These are phyloP conservation scores for Procambarus virginalis DNA, from an alignment of 1,140 invertebrate genomes.

Conservation along the genomic window DNA sequence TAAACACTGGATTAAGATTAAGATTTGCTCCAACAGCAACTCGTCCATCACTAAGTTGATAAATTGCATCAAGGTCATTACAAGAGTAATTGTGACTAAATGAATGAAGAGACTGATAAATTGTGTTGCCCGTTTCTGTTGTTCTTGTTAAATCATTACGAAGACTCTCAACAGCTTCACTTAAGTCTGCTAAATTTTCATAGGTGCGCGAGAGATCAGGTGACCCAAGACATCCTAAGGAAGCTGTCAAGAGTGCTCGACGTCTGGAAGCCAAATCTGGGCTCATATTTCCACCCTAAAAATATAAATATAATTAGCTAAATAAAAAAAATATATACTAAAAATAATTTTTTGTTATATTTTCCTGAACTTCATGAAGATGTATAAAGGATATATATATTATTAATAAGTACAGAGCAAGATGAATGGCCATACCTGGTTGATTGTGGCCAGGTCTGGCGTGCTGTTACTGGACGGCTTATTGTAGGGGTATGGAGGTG, in stretches of 20 bases:
- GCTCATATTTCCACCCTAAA: constrained; percentile 79
- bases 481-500: constrained; percentile 84
- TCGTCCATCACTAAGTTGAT: constrained; percentile 65
- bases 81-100: constrained; percentile 53
- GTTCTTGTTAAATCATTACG: constrained; percentile 60
- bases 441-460: constrained; percentile 82
- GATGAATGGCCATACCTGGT: constrained; percentile 29
- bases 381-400: too few relatives aligned
- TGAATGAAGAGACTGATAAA: constrained; percentile 16
- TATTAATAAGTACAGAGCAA: neutral
- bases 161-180: constrained; percentile 72
- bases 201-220: constrained; percentile 81
- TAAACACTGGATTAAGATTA: constrained; percentile 49
- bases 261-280: constrained; percentile 84
- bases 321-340: neutral
- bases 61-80: constrained; percentile 65
- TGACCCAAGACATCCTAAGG: constrained; percentile 51
- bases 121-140: constrained; percentile 37
- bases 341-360: too few relatives aligned
- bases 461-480: constrained; percentile 85
- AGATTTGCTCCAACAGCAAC: constrained; percentile 45
- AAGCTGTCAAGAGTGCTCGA: constrained; percentile 55
- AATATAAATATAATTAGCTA: neutral
- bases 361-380: too few relatives aligned
- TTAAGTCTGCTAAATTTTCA: constrained; percentile 80